Evolutionary conservation across 2,888 invertebrate species (phyloP), one percentile per base, ranked within the genome.

Genomic region (Meliscaeva auricollis): DNA sequence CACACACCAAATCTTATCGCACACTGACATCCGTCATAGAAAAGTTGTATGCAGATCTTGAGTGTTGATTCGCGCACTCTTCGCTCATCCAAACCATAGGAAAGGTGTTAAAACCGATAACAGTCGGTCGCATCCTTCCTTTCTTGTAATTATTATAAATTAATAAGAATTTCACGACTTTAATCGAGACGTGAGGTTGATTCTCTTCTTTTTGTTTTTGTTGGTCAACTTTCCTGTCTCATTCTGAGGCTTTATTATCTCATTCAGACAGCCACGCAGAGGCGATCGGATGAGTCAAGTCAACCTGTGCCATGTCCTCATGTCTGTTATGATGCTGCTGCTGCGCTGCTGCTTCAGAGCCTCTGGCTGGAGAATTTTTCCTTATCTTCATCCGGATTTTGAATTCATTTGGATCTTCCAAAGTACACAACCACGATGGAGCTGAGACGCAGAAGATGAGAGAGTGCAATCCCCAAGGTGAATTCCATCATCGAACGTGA

Each of bases 401-500:
- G 72, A 85, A 77, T 85, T 85, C 81, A 85, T 85, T 85, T 81
- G 73, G 76, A 72, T 69, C 20, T 44, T 44, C 32, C 44, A 48
- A 74, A 68, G 58, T 8, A 56, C 17, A 26, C 8, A 17, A n/a
- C n/a, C 3, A 26, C 4, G 26, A 26, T 26, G 26, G 15, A 54
- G 58, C 6, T 30, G 26, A 66, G 70, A 41, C 5, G 60, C n/a
- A n/a, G n/a, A 22, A 9, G 30, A 17, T n/a, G 15, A 62, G 20
- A 41, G 22, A 66, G 50, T 32, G 50, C 66, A 50, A 66, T 48
- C 48, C 76, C 76, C 80, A 77, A 85, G 76, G 85, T 85, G 81
- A 85, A 85, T 85, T 85, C 85, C 85, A 85, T 85, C 85, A 85
- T 81, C 81, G 76, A 85, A 80, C 81, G 85, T 85, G 85, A 85